phyloP scores from a whole-genome alignment of 2,113 vertebrate genomes.

The Ginglymostoma cirratum region DNA sequence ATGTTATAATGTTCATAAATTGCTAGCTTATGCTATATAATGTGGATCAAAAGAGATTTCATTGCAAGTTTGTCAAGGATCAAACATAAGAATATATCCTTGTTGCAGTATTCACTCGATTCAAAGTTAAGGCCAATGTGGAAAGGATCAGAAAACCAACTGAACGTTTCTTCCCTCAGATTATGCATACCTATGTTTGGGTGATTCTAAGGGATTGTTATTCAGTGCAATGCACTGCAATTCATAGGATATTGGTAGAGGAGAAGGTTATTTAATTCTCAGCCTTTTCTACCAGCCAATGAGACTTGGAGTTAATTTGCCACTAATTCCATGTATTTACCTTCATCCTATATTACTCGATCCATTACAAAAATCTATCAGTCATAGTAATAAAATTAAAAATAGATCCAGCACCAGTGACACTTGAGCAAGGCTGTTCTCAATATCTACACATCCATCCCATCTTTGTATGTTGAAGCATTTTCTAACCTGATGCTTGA shows the following conservation, averaged over 20 bases:
- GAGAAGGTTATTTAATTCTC: not conserved
- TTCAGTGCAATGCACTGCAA: not conserved
- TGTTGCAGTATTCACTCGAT: not conserved
- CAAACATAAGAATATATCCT: not conserved
- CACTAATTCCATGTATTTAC: not conserved
- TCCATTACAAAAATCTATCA: too few relatives aligned
- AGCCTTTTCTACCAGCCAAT: not conserved
- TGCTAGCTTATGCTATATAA: too few relatives aligned
- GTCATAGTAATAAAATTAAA: too few relatives aligned
- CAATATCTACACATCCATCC: not conserved
- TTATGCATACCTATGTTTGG: not conserved
- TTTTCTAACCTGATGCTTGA: not conserved
- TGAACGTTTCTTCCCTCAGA: not conserved
- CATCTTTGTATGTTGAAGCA: not conserved
- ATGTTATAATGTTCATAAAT: too few relatives aligned
- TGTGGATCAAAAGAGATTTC: too few relatives aligned
- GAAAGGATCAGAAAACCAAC: not conserved
- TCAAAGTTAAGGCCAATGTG: too few relatives aligned
- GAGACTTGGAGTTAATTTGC: not conserved
- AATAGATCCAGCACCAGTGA: too few relatives aligned
- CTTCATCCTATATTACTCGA: too few relatives aligned
- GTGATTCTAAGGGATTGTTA: too few relatives aligned
- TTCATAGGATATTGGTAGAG: not conserved
- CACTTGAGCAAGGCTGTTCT: not conserved
- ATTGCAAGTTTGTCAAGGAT: not conserved